These are phyloP conservation scores for Megaceryle torquata DNA, from an alignment of 2,113 vertebrate genomes.

Conservation along the genomic window DNA sequence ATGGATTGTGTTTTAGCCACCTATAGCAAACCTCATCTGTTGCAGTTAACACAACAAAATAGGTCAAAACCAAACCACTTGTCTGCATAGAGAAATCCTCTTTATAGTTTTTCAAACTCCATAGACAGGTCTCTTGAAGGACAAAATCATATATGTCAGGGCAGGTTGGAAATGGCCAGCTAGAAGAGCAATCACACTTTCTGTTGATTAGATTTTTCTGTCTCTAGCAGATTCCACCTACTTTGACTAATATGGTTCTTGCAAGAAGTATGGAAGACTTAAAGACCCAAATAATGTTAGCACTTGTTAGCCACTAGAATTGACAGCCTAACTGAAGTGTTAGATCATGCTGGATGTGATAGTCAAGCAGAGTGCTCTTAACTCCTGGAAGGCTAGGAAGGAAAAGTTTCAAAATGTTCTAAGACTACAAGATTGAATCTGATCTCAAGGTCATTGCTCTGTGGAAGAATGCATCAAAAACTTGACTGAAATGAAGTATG, in stretches of 20 bases:
- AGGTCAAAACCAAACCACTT: neutral
- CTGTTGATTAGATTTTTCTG: neutral
- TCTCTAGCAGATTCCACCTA: neutral
- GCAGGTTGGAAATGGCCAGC: neutral
- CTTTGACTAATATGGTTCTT: neutral
- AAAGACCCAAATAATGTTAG: neutral
- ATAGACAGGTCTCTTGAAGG: no score
- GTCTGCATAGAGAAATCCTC: neutral
- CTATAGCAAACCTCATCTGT: neutral
- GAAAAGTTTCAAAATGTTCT: neutral
- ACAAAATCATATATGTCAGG: no score
- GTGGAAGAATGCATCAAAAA: neutral
- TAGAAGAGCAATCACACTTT: fast-evolving
- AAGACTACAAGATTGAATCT: neutral
- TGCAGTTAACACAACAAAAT: neutral
- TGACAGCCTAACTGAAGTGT: neutral
- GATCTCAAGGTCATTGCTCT: neutral
- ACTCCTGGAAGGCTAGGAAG: neutral
- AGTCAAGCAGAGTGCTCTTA: neutral
- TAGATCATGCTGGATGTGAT: neutral
- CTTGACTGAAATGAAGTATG: neutral
- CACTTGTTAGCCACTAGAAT: neutral
- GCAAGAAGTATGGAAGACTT: neutral
- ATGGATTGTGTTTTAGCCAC: neutral
- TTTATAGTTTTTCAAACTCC: neutral